Base-by-base conservation (phyloP, 1,140 invertebrate genomes). In the Drosophila hydei region DNA sequence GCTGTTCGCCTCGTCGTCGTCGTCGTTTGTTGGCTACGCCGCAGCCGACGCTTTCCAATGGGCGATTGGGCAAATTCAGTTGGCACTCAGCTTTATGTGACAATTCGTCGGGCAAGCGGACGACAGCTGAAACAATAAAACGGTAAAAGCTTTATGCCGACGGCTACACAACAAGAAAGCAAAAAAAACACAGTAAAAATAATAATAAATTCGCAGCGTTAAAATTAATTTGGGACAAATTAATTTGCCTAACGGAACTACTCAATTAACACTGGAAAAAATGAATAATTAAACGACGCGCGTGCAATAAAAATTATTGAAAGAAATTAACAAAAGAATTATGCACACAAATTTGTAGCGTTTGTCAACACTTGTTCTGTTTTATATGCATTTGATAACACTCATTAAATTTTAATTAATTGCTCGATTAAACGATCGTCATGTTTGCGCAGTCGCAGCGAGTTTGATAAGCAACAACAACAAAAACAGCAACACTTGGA, bases 231-330 rank as follows among this genome's bases (percentile, higher is more conserved):
- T 78, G 83, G 71, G 60, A 77, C 81, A 63, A 81, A 87, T 81
- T 87, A 81, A 87, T 88, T 87, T 75, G 83, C 81, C 60, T 67
- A 87, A 88, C 81, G 81, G 81, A 87, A 87, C 81, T 87, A 78
- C 67, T 81, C 75, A 88, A 69, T 87, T 87, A 78, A 62, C 47
- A 52, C 55, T 52, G 51, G 58, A 59, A 54, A 63, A 64, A 42
- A 55, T 16, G 9, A 33, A 54, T 60, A 40, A 50, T 30, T 12
- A 58, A 43, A 42, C 65, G 74, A 65, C 55, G 73, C 74, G 78
- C 43, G 73, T 77, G 74, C 62, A 77, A 74, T 62, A 65, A 65
- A 81, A 69, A 76, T 63, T 65, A 62, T 36, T 58, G 18, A 58
- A 56, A 11, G 60, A 59, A 27, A 62, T 12, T 19, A 21, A 48